Percentiles rank a stretch among this genome's conserved stretches.
Conservation (phyloP, 1,140 invertebrate genomes). For the Thereuonema tuberculata region DNA sequence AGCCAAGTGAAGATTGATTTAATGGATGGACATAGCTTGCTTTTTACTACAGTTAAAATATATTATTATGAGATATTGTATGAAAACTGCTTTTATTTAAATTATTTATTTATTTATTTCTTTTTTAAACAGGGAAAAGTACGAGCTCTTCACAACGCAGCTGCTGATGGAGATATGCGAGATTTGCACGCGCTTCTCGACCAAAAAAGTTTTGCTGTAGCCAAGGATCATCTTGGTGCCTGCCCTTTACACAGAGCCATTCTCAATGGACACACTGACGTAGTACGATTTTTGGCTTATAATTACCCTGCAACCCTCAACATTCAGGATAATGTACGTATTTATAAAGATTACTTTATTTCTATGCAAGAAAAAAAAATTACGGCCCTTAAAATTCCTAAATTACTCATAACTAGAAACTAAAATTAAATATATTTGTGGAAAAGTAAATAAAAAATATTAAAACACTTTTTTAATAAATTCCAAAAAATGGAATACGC, state of each 20-base stretch:
- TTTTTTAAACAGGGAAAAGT: too few relatives aligned
- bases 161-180: constrained; percentile 62
- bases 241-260: constrained; percentile 85
- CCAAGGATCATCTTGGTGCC: constrained; percentile 70
- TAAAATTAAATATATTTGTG: background rate
- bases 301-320: constrained; percentile 4
- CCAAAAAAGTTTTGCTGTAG: constrained; percentile 75
- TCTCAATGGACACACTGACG: constrained; percentile 44
- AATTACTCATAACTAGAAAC: background rate
- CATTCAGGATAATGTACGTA: constrained; percentile 6
- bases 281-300: constrained; percentile 3
- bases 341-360: background rate
- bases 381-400: background rate
- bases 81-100: too few relatives aligned
- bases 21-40: too few relatives aligned
- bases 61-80: too few relatives aligned
- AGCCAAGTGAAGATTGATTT: too few relatives aligned
- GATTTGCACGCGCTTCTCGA: constrained; percentile 63
- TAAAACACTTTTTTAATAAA: background rate
- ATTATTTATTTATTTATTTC: too few relatives aligned
- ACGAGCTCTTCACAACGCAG: constrained; percentile 66
- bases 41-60: too few relatives aligned
- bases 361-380: background rate
- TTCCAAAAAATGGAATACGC: too few relatives aligned
- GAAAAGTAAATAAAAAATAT: background rate